These are phyloP conservation scores for Yponomeuta malinellus DNA, from an alignment of 2,888 invertebrate species.

Conservation along the genomic window DNA sequence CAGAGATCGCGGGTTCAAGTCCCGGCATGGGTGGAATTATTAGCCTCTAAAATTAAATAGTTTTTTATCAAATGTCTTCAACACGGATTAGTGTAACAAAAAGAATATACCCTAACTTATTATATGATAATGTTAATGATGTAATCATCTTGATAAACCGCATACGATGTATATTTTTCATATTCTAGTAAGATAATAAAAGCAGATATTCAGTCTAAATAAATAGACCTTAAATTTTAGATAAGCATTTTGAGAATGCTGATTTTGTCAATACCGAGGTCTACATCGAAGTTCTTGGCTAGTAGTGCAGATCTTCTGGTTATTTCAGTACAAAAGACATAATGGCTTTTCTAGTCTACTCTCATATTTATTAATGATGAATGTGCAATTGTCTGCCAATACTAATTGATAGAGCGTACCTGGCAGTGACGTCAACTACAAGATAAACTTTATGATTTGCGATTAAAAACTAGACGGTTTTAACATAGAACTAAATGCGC, in stretches of 20 bases:
- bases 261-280: not conserved
- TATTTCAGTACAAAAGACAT: constrained; percentile 19
- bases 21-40: too few relatives aligned
- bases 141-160: not conserved
- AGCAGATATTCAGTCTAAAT: not conserved
- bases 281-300: not conserved
- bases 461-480: not conserved
- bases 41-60: too few relatives aligned
- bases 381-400: constrained; percentile 6
- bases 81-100: not conserved
- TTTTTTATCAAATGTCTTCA: too few relatives aligned
- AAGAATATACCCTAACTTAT: not conserved
- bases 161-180: not conserved
- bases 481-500: not conserved
- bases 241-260: not conserved
- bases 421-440: not conserved
- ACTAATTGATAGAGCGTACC: not conserved
- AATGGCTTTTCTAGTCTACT: constrained; percentile 7
- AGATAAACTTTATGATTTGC: not conserved
- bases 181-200: not conserved
- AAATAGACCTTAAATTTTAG: not conserved
- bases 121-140: not conserved
- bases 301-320: constrained; percentile 18
- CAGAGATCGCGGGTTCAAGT: too few relatives aligned
- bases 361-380: not conserved